Conservation (phyloP, 2,113 vertebrate genomes). For the Tretioscincus oriximinensis region DNA sequence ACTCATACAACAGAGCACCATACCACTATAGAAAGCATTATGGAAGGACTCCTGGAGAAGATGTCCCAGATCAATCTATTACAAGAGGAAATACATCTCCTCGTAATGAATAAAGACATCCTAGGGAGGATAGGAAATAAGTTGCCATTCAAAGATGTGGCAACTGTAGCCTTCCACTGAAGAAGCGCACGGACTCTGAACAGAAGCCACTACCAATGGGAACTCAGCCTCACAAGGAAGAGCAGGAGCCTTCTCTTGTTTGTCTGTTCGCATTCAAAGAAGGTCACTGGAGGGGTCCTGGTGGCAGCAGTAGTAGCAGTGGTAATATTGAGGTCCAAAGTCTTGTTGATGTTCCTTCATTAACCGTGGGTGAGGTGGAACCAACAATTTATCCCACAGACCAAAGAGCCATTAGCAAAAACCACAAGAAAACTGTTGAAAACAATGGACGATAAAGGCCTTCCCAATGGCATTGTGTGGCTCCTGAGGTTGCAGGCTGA, state of each 20-base stretch:
- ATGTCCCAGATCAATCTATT: background rate
- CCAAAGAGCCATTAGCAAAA: no score
- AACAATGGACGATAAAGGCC: background rate
- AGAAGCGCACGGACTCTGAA: background rate
- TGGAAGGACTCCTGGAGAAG: background rate
- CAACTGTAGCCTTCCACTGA: background rate
- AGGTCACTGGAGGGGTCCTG: background rate
- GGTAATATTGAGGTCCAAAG: background rate
- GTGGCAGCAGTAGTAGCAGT: background rate
- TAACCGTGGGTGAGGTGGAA: background rate
- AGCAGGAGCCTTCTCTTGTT: background rate
- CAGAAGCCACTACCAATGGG: background rate
- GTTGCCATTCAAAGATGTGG: no score
- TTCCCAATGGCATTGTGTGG: background rate
- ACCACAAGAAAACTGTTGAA: background rate
- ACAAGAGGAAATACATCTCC: background rate
- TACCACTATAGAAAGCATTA: background rate
- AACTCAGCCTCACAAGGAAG: background rate
- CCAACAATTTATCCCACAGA: no score
- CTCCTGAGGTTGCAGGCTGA: background rate
- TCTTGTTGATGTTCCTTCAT: background rate
- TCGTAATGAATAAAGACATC: background rate
- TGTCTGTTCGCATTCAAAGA: no score
- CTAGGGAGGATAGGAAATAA: background rate
- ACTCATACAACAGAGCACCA: fast-evolving